Evolutionary conservation across 2,797 vertebrate genomes (phyloP).

Genomic region (Scolopax rusticola): DNA sequence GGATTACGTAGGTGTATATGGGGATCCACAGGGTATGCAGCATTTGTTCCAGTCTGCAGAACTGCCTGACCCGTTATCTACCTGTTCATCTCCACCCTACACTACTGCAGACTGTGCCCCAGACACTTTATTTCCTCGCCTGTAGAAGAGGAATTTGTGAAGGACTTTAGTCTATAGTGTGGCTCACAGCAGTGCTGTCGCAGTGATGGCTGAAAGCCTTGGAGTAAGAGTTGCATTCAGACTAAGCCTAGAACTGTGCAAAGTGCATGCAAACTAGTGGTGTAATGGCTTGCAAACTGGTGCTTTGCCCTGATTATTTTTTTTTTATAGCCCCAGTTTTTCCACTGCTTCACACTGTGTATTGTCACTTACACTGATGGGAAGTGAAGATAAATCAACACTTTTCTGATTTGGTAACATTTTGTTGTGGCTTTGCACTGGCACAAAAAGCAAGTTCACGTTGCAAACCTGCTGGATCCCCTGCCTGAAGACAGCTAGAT

Average conservation of each 20-base stretch:
- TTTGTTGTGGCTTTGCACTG: neutral
- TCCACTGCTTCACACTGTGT: neutral
- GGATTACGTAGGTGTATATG: neutral
- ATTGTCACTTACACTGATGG: neutral
- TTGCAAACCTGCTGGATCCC: neutral
- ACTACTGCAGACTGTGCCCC: neutral
- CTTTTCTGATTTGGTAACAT: neutral
- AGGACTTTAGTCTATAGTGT: neutral
- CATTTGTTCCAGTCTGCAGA: neutral
- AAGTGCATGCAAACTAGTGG: neutral
- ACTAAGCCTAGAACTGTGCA: neutral
- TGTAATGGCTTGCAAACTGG: neutral
- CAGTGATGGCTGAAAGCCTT: neutral
- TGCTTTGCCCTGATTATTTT: neutral
- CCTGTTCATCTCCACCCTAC: neutral
- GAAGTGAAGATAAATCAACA: neutral
- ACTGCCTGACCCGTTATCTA: neutral
- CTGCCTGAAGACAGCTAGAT: neutral
- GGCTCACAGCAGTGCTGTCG: neutral
- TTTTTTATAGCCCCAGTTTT: neutral
- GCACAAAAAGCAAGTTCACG: neutral
- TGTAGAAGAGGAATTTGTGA: neutral
- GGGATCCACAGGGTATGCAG: neutral
- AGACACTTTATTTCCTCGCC: neutral
- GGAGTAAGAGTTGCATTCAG: slow-evolving; percentile 1